phyloP scores from a whole-genome alignment of 2,888 invertebrate species.

The Gerris lacustris region DNA sequence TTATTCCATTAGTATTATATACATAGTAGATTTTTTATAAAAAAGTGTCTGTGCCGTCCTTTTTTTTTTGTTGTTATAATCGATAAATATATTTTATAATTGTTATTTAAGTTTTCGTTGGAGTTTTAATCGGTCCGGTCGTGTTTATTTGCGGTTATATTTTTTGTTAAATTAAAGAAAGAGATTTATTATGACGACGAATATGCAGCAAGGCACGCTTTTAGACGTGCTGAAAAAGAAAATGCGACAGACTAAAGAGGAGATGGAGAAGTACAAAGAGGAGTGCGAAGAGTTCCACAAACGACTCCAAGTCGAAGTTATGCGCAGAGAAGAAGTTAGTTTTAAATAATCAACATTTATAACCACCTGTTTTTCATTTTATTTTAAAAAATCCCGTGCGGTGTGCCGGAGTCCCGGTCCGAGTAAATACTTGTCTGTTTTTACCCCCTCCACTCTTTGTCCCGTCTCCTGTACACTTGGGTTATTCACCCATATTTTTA shows the following conservation, averaged over 20 bases:
- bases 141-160: neutral
- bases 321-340: constrained; percentile 97
- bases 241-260: constrained; percentile 97
- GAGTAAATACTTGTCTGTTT: neutral
- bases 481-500: neutral
- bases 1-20: no score
- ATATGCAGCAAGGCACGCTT: constrained; percentile 82
- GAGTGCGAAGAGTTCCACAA: constrained; percentile 92
- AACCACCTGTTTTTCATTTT: neutral
- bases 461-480: neutral
- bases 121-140: neutral
- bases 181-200: constrained; percentile 64
- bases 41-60: no score
- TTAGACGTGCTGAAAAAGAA: constrained; percentile 98
- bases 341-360: neutral
- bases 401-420: neutral
- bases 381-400: neutral
- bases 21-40: no score
- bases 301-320: constrained; percentile 87
- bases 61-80: no score
- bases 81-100: neutral
- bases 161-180: neutral
- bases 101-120: neutral
- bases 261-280: constrained; percentile 97
- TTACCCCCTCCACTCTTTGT: neutral